phyloP scores from a whole-genome alignment of 2,797 vertebrate species.

The Centroberyx gerrardi region DNA sequence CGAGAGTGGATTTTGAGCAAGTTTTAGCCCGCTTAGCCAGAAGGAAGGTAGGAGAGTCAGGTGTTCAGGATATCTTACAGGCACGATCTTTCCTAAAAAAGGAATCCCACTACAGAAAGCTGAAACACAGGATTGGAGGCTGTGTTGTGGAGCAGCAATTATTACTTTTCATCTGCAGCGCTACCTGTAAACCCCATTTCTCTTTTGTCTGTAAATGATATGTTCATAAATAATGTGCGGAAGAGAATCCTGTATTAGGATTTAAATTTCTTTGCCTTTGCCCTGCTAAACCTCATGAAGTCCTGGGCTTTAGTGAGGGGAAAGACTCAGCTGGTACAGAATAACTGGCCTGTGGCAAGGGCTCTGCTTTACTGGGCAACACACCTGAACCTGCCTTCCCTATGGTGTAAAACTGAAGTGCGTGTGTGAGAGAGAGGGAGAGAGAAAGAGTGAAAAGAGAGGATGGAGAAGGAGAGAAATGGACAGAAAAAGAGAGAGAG shows the following conservation, averaged over 20 bases:
- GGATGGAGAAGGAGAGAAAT: neutral
- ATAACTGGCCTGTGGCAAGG: constrained; percentile 54
- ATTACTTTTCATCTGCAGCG: too few relatives aligned
- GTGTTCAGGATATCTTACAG: constrained; percentile 1
- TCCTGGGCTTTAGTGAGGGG: constrained; percentile 26
- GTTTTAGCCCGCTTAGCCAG: neutral
- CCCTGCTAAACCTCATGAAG: constrained; percentile 2
- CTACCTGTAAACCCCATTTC: too few relatives aligned
- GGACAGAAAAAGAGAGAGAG: neutral
- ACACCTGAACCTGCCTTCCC: constrained; percentile 62
- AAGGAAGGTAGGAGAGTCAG: neutral
- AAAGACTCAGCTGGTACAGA: constrained; percentile 63
- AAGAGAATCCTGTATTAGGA: constrained; percentile 21
- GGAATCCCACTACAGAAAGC: neutral
- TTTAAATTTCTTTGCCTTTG: neutral
- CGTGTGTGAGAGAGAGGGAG: neutral
- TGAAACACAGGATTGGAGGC: neutral
- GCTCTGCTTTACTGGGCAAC: constrained; percentile 37
- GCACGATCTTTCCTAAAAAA: neutral
- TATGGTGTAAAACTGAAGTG: constrained; percentile 16
- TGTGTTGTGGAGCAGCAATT: too few relatives aligned
- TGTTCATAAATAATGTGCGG: neutral
- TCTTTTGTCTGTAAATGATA: neutral
- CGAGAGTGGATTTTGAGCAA: constrained; percentile 7
- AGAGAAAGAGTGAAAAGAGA: constrained; percentile 16